A percentile compares a stretch with the other conserved stretches of the same genome.
Conservation (phyloP, 2,888 invertebrate species). For the Cephus runcator region DNA sequence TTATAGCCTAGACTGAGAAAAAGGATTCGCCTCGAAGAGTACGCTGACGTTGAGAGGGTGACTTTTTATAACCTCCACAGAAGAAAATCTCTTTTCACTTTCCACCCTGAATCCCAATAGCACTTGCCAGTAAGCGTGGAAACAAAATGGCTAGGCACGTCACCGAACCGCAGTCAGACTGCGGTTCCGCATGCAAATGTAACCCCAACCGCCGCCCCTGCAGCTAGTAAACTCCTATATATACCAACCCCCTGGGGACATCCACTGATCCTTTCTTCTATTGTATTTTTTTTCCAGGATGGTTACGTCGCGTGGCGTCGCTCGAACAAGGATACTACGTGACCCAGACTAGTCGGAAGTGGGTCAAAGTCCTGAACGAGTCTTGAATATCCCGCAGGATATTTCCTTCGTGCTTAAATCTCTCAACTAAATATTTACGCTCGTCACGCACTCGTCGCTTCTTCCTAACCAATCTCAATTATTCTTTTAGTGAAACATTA, state of each 20-base stretch:
- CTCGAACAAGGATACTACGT: neutral
- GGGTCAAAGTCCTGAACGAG: neutral
- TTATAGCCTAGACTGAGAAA: neutral
- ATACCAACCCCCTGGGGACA: constrained; percentile 20
- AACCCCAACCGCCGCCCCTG: constrained; percentile 5
- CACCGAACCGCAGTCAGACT: constrained; percentile 39
- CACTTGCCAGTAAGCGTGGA: constrained; percentile 31
- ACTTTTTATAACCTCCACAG: neutral
- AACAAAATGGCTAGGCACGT: constrained; percentile 36
- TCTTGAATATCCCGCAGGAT: neutral
- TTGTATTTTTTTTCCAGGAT: neutral
- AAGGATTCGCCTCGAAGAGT: neutral
- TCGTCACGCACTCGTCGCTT: neutral
- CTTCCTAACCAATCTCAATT: neutral
- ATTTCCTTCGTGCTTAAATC: neutral
- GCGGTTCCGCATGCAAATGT: constrained; percentile 43
- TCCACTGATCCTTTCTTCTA: neutral
- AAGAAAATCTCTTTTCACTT: constrained; percentile 51
- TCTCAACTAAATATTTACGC: neutral
- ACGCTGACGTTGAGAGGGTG: neutral
- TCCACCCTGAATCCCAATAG: constrained; percentile 47
- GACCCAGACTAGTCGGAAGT: neutral
- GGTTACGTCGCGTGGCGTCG: neutral
- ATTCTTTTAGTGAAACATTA: neutral
- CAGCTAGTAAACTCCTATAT: neutral